Base-by-base conservation (phyloP, 2,113 vertebrate species). In the Cricetomys ansorgei region DNA sequence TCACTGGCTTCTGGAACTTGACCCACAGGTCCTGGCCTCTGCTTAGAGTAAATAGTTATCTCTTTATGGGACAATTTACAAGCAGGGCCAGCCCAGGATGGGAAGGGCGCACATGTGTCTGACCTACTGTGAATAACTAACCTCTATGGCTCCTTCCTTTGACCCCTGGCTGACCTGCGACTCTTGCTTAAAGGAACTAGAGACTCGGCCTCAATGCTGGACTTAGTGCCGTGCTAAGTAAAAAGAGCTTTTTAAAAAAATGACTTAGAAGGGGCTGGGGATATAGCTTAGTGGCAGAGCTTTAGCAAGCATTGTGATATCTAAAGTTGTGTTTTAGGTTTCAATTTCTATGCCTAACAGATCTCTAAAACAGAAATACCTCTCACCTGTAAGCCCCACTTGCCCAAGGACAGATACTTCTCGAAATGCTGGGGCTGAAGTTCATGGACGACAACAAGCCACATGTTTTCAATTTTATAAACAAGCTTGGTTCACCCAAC, bases 21-120 rank as follows among this genome's bases (percentile, higher is more conserved):
- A 77, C 64, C 77, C 89, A 73, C 89, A 83, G 83, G 69, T 75
- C 92, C 64, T 79, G 87, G 96, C 93, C 91, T 95, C 73, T 79
- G 95, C 79, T 75, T 91, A 55, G 75, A 96, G 59, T 65, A 91
- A 97, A 96, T 29, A 97, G 83, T 93, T 93, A 69, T 96, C 57
- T 94, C 92, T 95, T 94, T 70, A 55, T 48, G 87, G 95, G 75
- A 72, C 11, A 5, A 5, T 91, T 95, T 89, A 95, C 1, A 1
- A 79, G 34, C 45, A 91, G 83, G 91, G 83, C 94, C 93, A 40
- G 92, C 64, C 95, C 95, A 43, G 7, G 57, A 19, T 75, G 50
- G 31, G 95, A 89, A 79, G 77, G 73, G 73, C 67, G 92, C 87
- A 88, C 37, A 10, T 79, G 89, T 62, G 25, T 57, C 85, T 64